phyloP scores from a whole-genome alignment of 1,140 invertebrate species.

The Drosophila pseudoobscura region DNA sequence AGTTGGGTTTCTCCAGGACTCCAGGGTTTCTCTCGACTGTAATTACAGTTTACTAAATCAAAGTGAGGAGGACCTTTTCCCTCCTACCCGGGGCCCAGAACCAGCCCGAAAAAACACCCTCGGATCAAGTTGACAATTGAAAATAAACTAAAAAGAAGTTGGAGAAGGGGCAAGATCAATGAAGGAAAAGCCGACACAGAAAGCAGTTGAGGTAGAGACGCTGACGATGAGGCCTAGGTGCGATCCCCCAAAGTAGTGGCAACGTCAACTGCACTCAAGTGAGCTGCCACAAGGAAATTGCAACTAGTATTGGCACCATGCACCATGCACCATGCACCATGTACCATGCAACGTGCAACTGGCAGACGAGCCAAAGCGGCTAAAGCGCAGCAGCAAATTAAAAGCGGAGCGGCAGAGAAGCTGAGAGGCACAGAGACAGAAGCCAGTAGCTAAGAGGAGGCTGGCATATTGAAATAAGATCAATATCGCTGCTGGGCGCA shows the following conservation, averaged over 20 bases:
- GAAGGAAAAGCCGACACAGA: conserved; percentile 32
- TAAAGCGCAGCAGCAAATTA: conserved; percentile 57
- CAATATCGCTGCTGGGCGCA: conserved; percentile 64
- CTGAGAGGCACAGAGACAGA: too few relatives aligned
- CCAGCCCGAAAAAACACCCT: not conserved
- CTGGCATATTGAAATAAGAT: conserved; percentile 80
- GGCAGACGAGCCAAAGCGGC: not conserved
- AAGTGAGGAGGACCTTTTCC: conserved; percentile 3
- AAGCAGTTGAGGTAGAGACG: not conserved
- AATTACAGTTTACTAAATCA: conserved; percentile 52
- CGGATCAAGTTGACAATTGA: conserved; percentile 37
- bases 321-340: too few relatives aligned
- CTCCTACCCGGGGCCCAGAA: too few relatives aligned
- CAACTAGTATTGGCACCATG: conserved; percentile 20
- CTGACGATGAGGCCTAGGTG: conserved; percentile 24
- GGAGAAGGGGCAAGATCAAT: conserved; percentile 41
- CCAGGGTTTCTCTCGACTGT: conserved; percentile 11
- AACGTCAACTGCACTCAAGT: conserved; percentile 22
- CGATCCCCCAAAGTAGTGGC: conserved; percentile 24
- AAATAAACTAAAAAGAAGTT: conserved; percentile 4
- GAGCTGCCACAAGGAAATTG: conserved; percentile 13
- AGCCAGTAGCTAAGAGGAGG: conserved; percentile 15
- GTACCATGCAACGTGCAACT: too few relatives aligned
- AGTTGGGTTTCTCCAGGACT: conserved; percentile 10
- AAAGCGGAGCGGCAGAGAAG: conserved; percentile 21